Conservation (phyloP, 2,888 invertebrate species). For the Blastobasis adustella region DNA sequence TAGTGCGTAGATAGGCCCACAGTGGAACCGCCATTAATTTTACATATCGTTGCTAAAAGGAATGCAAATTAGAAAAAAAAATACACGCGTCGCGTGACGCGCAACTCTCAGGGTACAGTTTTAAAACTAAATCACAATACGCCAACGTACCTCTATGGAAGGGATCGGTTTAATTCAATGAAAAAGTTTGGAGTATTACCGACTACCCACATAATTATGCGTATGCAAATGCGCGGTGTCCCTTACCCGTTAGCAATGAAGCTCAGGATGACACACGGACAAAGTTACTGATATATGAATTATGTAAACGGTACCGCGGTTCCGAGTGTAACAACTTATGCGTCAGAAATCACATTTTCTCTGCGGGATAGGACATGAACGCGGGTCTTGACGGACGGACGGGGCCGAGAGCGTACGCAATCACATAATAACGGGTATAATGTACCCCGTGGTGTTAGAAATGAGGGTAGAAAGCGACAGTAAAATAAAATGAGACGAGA, state of each 20-base stretch:
- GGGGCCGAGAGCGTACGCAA: too few species aligned
- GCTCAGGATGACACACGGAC: constrained; percentile 21
- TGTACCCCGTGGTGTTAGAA: too few species aligned
- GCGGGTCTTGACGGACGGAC: not conserved
- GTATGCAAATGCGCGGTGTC: constrained; percentile 38
- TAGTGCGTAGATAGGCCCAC: too few species aligned
- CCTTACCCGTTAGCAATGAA: constrained; percentile 27
- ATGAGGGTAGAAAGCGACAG: too few species aligned
- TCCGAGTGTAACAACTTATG: too few species aligned
- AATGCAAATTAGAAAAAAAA: constrained; percentile 8
- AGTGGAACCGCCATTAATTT: too few species aligned
- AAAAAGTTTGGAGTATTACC: constrained; percentile 25
- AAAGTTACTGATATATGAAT: constrained; percentile 39
- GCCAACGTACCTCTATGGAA: not conserved
- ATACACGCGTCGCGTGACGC: not conserved
- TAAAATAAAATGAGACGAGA: too few species aligned
- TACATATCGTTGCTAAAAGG: too few species aligned
- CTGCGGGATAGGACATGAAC: constrained; percentile 14
- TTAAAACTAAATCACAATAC: not conserved
- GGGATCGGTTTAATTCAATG: constrained; percentile 27
- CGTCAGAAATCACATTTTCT: too few species aligned
- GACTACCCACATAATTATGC: constrained; percentile 19
- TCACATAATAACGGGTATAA: too few species aligned
- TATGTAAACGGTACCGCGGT: constrained; percentile 25
- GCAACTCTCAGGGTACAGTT: not conserved